A percentile compares a stretch with the other conserved stretches of the same genome.
phyloP scores from a whole-genome alignment of 2,113 vertebrate genomes.

The Gadus macrocephalus region DNA sequence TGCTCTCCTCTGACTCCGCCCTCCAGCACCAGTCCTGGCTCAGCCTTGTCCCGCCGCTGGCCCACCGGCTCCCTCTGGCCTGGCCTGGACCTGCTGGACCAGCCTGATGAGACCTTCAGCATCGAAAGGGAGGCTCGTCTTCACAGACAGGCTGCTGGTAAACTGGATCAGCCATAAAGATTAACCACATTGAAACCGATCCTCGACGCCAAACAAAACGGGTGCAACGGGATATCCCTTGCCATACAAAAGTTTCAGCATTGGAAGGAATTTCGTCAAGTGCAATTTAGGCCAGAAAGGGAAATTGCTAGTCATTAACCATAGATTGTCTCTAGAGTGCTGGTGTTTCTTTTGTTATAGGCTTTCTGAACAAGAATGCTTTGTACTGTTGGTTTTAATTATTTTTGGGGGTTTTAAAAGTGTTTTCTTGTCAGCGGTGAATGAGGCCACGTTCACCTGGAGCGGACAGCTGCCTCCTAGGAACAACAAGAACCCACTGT shows the following conservation, averaged over 20 bases:
- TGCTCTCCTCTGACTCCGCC: constrained; percentile 81
- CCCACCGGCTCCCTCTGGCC: constrained; percentile 88
- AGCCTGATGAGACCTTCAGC: constrained; percentile 88
- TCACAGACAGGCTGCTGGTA: constrained; percentile 94
- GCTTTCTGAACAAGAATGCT: too few relatives aligned
- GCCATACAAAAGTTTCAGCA: background rate
- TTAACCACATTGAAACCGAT: too few relatives aligned
- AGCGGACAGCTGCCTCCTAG: constrained; percentile 93
- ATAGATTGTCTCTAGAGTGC: too few relatives aligned
- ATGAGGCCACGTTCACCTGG: constrained; percentile 96
- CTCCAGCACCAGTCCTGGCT: constrained; percentile 70
- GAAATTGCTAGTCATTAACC: too few relatives aligned
- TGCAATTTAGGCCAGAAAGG: background rate
- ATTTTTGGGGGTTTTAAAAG: background rate
- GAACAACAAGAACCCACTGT: constrained; percentile 94
- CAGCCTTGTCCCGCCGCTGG: constrained; percentile 84
- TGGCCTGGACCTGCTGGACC: constrained; percentile 83
- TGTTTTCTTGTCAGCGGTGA: constrained; percentile 78
- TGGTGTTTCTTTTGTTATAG: too few relatives aligned
- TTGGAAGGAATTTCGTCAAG: background rate
- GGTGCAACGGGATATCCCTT: too few relatives aligned
- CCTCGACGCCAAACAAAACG: too few relatives aligned
- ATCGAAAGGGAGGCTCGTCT: constrained; percentile 95
- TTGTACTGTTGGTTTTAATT: background rate
- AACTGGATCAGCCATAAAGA: too few relatives aligned